Evolutionary conservation across 2,113 vertebrate genomes (phyloP), one percentile per base, ranked within the genome.

Genomic region (Trematomus loennbergii): DNA sequence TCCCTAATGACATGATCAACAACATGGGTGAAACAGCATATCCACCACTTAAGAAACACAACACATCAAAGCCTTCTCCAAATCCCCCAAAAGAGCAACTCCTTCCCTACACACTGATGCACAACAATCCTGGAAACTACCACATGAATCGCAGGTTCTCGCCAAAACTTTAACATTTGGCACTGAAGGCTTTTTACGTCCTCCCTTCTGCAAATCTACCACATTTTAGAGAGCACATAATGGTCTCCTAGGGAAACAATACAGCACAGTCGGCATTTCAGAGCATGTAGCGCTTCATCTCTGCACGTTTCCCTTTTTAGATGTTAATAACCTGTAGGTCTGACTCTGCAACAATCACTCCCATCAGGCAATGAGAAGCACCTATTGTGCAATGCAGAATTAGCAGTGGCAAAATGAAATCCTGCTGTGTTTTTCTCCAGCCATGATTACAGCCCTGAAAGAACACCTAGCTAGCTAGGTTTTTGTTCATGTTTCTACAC

Each of bases 191-290:
- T 59, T 72, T 63, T 75, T 55, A 54, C 20, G 48, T 55, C 53
- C 49, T 81, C 68, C 54, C 46, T 54, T 48, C 69, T 78, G 86
- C 49, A 20, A 88, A 83, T 80, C 77, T 74, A 67, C 64, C 58
- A 18, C 85, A 86, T 88, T 84, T 89, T 86, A 88, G 70, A 81
- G 55, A 70, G 29, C 74, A 53, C 58, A 67, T 88, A 92, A 91
- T 79, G 58, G 77, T 80, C 79, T 90, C 89, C 82, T 18, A 80
- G 79, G 82, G 84, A 43, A 66, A 70, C 52, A 12, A 83, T 65
- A 67, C 40, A 46, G 85, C 69, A 55, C 55, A 81, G 59, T 71
- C 36, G 40, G 64, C 8, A 43, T 86, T 88, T 88, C 68, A 75
- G 57, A 71, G 78, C 58, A 61, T 54, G 77, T 49, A 55, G 62